Base-by-base conservation (phyloP, 1,140 invertebrate species). In the Trachymyrmex septentrionalis region DNA sequence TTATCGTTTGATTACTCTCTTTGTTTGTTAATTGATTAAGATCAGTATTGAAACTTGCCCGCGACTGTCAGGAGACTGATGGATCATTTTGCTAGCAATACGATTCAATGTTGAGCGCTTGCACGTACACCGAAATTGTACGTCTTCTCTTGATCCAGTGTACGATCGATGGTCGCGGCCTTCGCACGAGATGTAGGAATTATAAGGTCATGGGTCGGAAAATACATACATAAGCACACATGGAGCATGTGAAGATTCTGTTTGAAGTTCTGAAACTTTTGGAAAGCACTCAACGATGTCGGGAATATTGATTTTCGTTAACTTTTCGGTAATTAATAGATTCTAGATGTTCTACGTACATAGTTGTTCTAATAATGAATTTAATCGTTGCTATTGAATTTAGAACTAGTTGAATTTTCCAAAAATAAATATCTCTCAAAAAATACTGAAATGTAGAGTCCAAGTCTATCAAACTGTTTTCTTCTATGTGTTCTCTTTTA, bases 51-150 rank as follows among this genome's bases (percentile, higher is more conserved):
- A 48, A 50, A 50, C 14, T 34, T 27, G 24, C 16, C 19, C 14
- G 21, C 66, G 53, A 81, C 14, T 73, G 24, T 61, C 66, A 57
- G 12, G 19, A 12, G 24, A 27, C 27, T 6, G 78, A 50, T 59
- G 57, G 34, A 73, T 85, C 27, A 14, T 48, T 50, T 55, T 44
- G 44, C 85, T 87, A 64, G n/a, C 9, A 2, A 55, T 80, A 89
- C 53, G 71, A 88, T 86, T 89, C 73, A 85, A 88, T 73, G 87
- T 72, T 81, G 64, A 88, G 73, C 76, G 48, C 88, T 63, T 76
- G 61, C 82, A 71, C 88, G 87, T 86, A 34, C 71, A 75, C 38
- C 75, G 50, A 89, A 89, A 88, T 89, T 88, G 84, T 88, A 89
- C 10, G 82, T 86, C 88, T 77, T 78, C 87, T 57, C 71, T 71